phyloP scores from a whole-genome alignment of 2,113 vertebrate genomes.

The Pelodiscus sinensis region DNA sequence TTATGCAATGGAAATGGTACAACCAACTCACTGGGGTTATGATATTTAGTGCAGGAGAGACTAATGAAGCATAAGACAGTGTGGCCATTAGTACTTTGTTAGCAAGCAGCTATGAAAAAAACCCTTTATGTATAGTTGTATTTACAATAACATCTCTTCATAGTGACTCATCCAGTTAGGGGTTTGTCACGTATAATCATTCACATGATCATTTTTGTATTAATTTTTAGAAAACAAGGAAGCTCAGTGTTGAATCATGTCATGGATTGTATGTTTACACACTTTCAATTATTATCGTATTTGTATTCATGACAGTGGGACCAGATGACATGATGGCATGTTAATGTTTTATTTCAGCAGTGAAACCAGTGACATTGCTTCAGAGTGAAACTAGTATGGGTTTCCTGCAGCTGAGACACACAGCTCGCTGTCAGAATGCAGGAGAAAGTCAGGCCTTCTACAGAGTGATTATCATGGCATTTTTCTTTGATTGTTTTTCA shows the following conservation, averaged over 20 bases:
- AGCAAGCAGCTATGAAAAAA: not conserved
- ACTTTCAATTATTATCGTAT: not conserved
- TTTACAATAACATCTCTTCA: not conserved
- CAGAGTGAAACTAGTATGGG: not conserved
- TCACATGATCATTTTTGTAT: not conserved
- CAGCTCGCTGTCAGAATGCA: not conserved
- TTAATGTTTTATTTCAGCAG: not conserved
- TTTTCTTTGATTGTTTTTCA: not conserved
- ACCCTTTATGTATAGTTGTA: not conserved
- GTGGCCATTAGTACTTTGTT: too few species aligned
- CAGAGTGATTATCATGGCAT: not conserved
- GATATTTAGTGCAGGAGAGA: not conserved
- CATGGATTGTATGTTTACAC: not conserved
- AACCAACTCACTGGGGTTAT: not conserved
- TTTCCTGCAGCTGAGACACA: not conserved
- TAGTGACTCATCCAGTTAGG: too few species aligned
- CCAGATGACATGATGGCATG: not conserved
- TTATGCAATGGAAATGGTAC: not conserved
- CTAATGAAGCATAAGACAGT: not conserved
- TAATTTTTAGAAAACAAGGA: not conserved
- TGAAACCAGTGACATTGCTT: not conserved
- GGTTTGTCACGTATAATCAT: not conserved
- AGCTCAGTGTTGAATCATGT: not conserved
- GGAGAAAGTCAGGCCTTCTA: not conserved
- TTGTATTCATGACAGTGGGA: not conserved